These are phyloP conservation scores for Lycia hirtaria DNA, from an alignment of 2,888 invertebrate species.

Conservation along the genomic window DNA sequence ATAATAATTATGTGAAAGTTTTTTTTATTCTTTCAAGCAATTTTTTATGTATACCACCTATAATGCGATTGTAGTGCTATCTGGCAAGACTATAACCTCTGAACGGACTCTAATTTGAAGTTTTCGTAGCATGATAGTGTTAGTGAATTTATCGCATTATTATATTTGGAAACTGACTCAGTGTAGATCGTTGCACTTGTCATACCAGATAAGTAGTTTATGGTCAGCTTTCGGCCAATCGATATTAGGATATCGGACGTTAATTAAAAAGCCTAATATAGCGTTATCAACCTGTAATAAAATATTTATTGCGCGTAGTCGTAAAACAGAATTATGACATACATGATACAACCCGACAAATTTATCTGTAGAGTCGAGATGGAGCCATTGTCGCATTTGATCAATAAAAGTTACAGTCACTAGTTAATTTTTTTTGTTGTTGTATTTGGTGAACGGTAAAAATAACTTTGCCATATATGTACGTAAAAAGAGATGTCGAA, in stretches of 20 bases:
- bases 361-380: not conserved
- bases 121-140: too few species aligned
- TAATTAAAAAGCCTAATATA: constrained; percentile 31
- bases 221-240: constrained; percentile 23
- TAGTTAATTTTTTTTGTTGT: not conserved
- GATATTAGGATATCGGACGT: constrained; percentile 17
- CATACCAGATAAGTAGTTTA: constrained; percentile 6
- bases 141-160: too few species aligned
- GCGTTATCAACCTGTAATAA: constrained; percentile 30
- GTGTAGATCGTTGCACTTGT: not conserved
- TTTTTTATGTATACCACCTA: too few species aligned
- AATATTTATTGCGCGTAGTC: constrained; percentile 27
- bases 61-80: too few species aligned
- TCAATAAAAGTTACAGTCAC: not conserved
- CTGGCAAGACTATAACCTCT: too few species aligned
- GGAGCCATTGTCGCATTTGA: not conserved
- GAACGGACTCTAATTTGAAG: too few species aligned
- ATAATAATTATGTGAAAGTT: too few species aligned
- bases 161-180: not conserved
- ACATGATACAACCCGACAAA: not conserved
- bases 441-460: not conserved
- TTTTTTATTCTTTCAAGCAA: too few species aligned
- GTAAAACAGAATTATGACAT: constrained; percentile 15
- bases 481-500: not conserved
- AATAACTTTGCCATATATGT: not conserved